Percentiles rank a stretch among this genome's conserved stretches.
phyloP scores from a whole-genome alignment of 2,113 vertebrate genomes.

The Athene cunicularia region DNA sequence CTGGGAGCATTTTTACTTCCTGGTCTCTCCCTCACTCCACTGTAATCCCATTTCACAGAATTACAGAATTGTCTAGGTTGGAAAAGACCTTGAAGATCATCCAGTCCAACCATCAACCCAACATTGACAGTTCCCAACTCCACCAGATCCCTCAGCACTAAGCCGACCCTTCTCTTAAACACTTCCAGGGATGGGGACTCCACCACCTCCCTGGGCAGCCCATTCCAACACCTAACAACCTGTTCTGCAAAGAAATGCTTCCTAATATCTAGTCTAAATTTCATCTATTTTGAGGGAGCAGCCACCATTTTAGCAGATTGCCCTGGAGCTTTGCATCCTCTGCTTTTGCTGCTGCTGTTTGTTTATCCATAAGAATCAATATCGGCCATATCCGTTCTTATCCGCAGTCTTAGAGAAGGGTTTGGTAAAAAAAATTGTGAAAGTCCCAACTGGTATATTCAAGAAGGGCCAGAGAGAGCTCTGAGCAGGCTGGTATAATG shows the following conservation, averaged over 20 bases:
- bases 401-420: background rate
- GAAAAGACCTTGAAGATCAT: too few relatives aligned
- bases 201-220: too few relatives aligned
- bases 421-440: background rate
- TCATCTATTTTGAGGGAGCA: background rate
- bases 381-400: background rate
- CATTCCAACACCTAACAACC: too few relatives aligned
- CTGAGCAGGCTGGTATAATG: background rate
- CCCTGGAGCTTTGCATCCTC: background rate
- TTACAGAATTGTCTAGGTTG: too few relatives aligned
- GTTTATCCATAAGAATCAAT: rapidly evolving
- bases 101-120: too few relatives aligned
- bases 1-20: background rate
- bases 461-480: background rate
- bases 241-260: too few relatives aligned
- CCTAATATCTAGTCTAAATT: too few relatives aligned
- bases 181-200: too few relatives aligned
- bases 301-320: background rate
- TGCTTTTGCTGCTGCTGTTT: background rate
- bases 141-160: too few relatives aligned
- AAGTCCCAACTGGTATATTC: background rate
- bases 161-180: too few relatives aligned
- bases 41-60: background rate
- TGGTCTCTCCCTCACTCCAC: background rate
- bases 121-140: too few relatives aligned